These are phyloP conservation scores for Siniperca chuatsi DNA, from an alignment of 2,113 vertebrate genomes.

Conservation along the genomic window DNA sequence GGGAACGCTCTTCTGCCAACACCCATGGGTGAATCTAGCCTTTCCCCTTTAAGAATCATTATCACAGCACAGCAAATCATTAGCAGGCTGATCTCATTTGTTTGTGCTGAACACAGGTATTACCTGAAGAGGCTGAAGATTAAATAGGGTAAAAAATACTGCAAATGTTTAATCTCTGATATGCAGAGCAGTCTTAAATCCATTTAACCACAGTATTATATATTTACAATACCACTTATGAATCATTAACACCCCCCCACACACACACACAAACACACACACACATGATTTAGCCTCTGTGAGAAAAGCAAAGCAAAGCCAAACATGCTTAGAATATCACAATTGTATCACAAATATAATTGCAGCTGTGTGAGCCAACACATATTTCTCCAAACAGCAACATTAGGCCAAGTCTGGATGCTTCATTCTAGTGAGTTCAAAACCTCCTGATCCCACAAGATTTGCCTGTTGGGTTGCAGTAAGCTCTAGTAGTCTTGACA, in stretches of 20 bases:
- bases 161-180: constrained; percentile 59
- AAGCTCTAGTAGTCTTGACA: neutral
- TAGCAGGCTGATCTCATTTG: constrained; percentile 44
- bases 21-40: constrained; percentile 19
- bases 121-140: constrained; percentile 58
- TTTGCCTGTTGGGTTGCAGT: neutral
- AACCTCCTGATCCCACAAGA: constrained; percentile 28
- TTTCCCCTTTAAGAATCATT: constrained; percentile 34
- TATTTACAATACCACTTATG: constrained; percentile 74
- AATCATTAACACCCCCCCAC: constrained; percentile 69
- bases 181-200: constrained; percentile 51
- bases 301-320: constrained; percentile 62
- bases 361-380: neutral
- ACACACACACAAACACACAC: too few relatives aligned
- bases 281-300: constrained; percentile 40
- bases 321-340: constrained; percentile 56
- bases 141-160: constrained; percentile 47
- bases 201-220: constrained; percentile 63
- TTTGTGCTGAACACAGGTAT: constrained; percentile 40
- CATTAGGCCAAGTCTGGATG: constrained; percentile 7
- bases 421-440: constrained; percentile 16
- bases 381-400: constrained; percentile 6
- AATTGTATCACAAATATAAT: constrained; percentile 34
- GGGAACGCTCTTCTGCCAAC: constrained; percentile 6
- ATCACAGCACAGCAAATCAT: constrained; percentile 52